Evolutionary conservation across 2,888 invertebrate species (phyloP), one percentile per base, ranked within the genome.

Genomic region (Tinea pellionella): DNA sequence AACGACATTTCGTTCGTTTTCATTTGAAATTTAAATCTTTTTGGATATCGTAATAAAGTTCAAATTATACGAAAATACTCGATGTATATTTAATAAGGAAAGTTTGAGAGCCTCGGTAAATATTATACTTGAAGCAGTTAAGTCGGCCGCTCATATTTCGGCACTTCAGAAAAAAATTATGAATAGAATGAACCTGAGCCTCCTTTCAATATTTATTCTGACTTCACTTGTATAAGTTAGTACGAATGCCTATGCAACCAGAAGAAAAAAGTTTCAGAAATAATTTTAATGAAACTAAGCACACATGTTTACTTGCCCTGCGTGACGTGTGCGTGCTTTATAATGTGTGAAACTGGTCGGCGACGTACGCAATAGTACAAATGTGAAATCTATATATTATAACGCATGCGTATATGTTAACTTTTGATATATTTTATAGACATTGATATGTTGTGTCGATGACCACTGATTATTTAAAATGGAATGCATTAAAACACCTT

Each of bases 81-180:
- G 6, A 2, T 15, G 47, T 47, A 16, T 47, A 41, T 12, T 41
- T 41, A 47, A 16, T 15, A 2, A 4, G 47, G 16, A 24, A 53
- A 53, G 19, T 53, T 53, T 53, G 53, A 4, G 53, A 53, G 24
- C 53, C n/a, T 53, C 12, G 24, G 19, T 24, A 12, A 53, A 24
- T 12, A 53, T 53, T 24, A 1, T 24, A 47, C 47, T 47, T 13
- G 47, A 24, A 24, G 51, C 24, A n/a, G 53, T 53, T 53, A 24
- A 53, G 53, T 53, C 24, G 12, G 47, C 47, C 53, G 53, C 24
- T 53, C 53, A 24, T 53, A 24, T 53, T 53, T 53, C 18, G 53
- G 24, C 24, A 53, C 12, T 53, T 24, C 8, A 47, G 47, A 53
- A 53, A 53, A 53, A 53, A 53, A 24, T 19, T 53, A 24, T 53